These are phyloP conservation scores for Danionella cerebrum DNA, from an alignment of 2,113 vertebrate species.

Conservation along the genomic window DNA sequence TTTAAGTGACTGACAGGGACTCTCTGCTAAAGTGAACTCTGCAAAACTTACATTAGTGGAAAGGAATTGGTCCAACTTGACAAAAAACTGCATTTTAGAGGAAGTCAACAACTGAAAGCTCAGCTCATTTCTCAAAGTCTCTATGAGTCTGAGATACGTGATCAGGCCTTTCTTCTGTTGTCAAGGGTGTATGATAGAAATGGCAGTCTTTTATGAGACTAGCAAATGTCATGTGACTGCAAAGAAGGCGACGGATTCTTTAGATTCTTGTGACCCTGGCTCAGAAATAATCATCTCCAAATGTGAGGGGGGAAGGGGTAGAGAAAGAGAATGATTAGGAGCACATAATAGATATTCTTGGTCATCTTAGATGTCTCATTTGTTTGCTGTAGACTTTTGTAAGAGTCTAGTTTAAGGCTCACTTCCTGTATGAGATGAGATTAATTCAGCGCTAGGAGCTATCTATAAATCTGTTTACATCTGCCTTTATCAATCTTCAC, in stretches of 20 bases:
- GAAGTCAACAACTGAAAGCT: not conserved
- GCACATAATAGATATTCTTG: no score
- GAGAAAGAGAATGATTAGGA: no score
- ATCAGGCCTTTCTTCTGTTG: not conserved
- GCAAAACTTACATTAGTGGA: no score
- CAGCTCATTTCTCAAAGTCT: not conserved
- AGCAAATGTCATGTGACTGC: conserved; percentile 5
- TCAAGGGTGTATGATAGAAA: conserved; percentile 19
- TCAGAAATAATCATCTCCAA: conserved; percentile 7
- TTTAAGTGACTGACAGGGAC: not conserved
- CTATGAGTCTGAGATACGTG: not conserved
- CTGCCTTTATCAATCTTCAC: no score
- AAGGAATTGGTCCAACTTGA: not conserved
- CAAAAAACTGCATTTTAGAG: not conserved
- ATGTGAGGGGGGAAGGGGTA: not conserved
- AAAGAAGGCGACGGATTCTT: conserved; percentile 10
- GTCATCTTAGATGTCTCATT: no score
- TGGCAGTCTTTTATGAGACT: not conserved
- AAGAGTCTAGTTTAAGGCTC: not conserved
- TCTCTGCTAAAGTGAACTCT: not conserved
- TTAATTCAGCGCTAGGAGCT: no score
- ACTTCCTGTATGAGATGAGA: not conserved
- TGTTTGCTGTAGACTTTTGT: no score
- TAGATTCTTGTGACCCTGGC: conserved; percentile 1
- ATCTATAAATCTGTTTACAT: no score